Evolutionary conservation across 2,888 invertebrate genomes (phyloP).

Genomic region (Netelia melanura): DNA sequence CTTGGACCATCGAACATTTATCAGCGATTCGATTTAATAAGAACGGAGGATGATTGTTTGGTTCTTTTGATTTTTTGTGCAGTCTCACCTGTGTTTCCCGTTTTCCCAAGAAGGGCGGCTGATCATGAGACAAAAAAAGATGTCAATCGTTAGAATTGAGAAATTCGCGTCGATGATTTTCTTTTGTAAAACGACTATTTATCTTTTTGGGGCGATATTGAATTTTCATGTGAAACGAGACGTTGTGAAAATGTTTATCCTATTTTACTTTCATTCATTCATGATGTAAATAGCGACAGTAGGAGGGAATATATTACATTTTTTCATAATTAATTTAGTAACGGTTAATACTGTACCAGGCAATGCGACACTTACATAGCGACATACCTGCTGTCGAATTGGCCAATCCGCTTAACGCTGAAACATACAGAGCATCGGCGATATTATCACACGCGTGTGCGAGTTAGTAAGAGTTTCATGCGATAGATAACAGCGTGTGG

Average conservation of each 20-base stretch:
- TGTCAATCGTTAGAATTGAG: conserved; percentile 58
- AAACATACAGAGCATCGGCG: conserved; percentile 82
- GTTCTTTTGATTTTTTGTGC: conserved; percentile 35
- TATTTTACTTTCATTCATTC: background rate
- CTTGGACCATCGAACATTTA: conserved; percentile 39
- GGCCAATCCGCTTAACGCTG: conserved; percentile 86
- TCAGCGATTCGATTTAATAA: conserved; percentile 46
- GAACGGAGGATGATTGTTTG: conserved; percentile 28
- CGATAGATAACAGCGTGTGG: conserved; percentile 13
- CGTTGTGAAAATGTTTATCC: conserved; percentile 3
- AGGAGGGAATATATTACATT: conserved; percentile 54
- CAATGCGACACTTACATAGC: conserved; percentile 85
- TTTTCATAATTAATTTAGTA: conserved; percentile 81
- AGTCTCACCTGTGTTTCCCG: conserved; percentile 84
- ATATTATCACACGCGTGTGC: conserved; percentile 75
- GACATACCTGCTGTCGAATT: conserved; percentile 86
- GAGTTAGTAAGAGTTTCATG: conserved; percentile 69
- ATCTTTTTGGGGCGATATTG: conserved; percentile 19
- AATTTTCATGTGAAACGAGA: background rate
- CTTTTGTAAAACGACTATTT: conserved; percentile 6
- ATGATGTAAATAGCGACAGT: conserved; percentile 13
- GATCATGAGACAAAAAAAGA: conserved; percentile 69
- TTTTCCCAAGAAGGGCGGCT: conserved; percentile 85
- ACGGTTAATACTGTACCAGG: conserved; percentile 85
- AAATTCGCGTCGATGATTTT: conserved; percentile 56